Percentiles rank a stretch among this genome's conserved stretches.
Evolutionary conservation across 1,140 invertebrate species (phyloP).

Genomic region (Drosophila trapezifrons): DNA sequence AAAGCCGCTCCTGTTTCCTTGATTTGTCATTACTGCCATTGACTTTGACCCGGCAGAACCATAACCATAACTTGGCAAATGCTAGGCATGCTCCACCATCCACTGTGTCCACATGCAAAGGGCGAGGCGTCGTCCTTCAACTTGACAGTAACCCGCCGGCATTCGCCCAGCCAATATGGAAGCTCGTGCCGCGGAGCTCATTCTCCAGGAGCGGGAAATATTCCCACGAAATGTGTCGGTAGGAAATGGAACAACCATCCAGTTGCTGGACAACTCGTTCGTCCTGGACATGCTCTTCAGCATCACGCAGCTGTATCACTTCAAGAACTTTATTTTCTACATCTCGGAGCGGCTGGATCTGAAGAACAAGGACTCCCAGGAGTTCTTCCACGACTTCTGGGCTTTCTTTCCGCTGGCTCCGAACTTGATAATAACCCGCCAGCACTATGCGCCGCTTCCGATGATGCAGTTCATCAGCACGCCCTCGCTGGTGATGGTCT

Average conservation of each 20-base stretch:
- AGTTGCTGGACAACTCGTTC: constrained; percentile 52
- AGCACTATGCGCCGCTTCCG: constrained; percentile 4
- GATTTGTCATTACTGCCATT: constrained; percentile 18
- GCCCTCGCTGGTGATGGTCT: constrained; percentile 63
- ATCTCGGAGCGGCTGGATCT: constrained; percentile 65
- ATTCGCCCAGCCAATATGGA: constrained; percentile 50
- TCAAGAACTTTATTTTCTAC: constrained; percentile 74
- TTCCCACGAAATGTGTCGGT: not conserved
- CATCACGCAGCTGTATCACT: constrained; percentile 55
- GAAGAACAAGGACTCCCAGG: constrained; percentile 15
- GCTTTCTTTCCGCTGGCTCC: constrained; percentile 52
- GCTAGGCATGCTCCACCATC: not conserved
- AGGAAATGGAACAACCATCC: constrained; percentile 15
- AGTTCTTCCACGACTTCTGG: constrained; percentile 68
- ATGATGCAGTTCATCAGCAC: constrained; percentile 67
- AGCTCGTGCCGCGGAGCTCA: constrained; percentile 39
- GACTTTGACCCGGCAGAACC: constrained; percentile 9
- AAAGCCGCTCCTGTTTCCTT: constrained; percentile 24
- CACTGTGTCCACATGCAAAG: constrained; percentile 32
- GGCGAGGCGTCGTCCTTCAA: constrained; percentile 26
- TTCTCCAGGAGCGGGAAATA: constrained; percentile 29
- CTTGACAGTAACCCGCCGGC: constrained; percentile 55
- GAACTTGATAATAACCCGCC: constrained; percentile 44
- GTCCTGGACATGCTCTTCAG: constrained; percentile 49
- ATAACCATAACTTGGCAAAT: constrained; percentile 13